phyloP scores from a whole-genome alignment of 2,888 invertebrate genomes.

The Neoitamus cyanurus region DNA sequence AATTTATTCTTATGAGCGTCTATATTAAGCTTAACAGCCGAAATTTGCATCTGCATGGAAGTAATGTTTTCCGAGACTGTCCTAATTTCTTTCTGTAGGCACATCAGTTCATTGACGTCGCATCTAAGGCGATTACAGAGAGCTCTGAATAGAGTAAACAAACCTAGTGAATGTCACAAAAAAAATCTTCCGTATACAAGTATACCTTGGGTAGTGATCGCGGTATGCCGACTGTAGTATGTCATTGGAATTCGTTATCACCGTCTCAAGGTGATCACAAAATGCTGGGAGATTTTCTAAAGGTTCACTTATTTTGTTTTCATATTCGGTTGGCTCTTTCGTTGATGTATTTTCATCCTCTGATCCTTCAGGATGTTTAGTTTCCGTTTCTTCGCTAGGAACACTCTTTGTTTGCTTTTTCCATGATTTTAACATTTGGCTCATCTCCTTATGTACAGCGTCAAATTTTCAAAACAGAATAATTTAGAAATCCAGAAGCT shows the following conservation, averaged over 20 bases:
- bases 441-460: background rate
- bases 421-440: background rate
- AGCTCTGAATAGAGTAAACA: too few species aligned
- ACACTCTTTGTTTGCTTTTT: background rate
- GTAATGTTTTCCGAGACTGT: constrained; percentile 54
- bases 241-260: constrained; percentile 33
- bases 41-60: constrained; percentile 48
- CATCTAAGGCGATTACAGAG: constrained; percentile 38
- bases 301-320: background rate
- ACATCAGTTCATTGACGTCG: constrained; percentile 58
- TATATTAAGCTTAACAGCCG: constrained; percentile 46
- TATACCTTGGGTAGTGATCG: constrained; percentile 34
- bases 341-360: background rate
- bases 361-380: background rate
- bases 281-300: constrained; percentile 43
- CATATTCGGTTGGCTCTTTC: background rate
- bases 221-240: constrained; percentile 42
- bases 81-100: constrained; percentile 59
- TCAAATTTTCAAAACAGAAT: background rate
- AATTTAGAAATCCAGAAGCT: background rate
- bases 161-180: background rate
- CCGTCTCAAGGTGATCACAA: constrained; percentile 46
- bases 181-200: too few species aligned
- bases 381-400: background rate
- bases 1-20: constrained; percentile 46